Evolutionary conservation across 2,113 vertebrate genomes (phyloP).

Genomic region (Hystrix brachyura): DNA sequence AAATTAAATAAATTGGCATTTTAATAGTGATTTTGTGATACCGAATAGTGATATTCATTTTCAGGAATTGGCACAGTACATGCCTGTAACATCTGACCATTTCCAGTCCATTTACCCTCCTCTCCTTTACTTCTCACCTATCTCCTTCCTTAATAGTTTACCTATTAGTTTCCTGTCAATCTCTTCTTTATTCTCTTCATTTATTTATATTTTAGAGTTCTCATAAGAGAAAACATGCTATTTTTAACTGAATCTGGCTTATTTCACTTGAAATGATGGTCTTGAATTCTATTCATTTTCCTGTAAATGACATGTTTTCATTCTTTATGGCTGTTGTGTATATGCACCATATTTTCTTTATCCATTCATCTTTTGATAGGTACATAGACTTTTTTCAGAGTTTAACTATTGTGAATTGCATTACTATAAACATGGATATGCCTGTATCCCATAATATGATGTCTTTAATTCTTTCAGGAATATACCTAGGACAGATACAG

Average conservation of each 20-base stretch:
- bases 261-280: background rate
- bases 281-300: background rate
- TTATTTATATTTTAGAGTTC: background rate
- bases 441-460: background rate
- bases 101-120: background rate
- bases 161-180: background rate
- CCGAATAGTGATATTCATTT: background rate
- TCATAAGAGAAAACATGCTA: background rate
- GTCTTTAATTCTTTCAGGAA: background rate
- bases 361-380: background rate
- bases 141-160: background rate
- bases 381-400: background rate
- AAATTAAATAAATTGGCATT: background rate
- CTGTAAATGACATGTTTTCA: background rate
- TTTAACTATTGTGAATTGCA: background rate
- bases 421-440: background rate
- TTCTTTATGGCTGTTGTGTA: background rate
- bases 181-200: background rate
- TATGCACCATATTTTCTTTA: background rate
- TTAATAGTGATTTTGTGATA: background rate
- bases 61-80: background rate
- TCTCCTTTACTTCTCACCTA: background rate
- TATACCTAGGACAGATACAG: background rate
- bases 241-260: background rate
- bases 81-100: background rate